phyloP scores from a whole-genome alignment of 2,888 invertebrate species.

The Carabus problematicus region DNA sequence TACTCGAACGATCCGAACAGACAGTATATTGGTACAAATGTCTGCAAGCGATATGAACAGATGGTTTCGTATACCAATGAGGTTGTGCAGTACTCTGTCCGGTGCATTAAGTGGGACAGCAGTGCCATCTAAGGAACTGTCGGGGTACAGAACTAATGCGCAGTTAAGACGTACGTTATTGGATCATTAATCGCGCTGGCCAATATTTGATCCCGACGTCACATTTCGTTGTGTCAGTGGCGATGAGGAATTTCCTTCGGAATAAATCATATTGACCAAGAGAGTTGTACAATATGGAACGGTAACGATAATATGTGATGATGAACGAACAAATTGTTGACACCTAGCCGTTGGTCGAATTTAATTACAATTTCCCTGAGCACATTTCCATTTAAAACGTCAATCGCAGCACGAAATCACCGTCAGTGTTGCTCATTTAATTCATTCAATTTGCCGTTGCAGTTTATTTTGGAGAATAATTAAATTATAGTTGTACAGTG shows the following conservation, averaged over 20 bases:
- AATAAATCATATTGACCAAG: too few relatives aligned
- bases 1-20: too few relatives aligned
- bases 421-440: too few relatives aligned
- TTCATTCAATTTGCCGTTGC: background rate
- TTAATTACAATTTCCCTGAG: too few relatives aligned
- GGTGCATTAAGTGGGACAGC: background rate
- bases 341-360: too few relatives aligned
- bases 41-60: too few relatives aligned
- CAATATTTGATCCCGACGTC: conserved; percentile 18
- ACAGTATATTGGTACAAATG: too few relatives aligned
- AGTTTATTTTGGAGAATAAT: background rate
- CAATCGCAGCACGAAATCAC: too few relatives aligned
- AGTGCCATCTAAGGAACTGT: background rate
- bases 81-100: conserved; percentile 1
- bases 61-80: conserved; percentile 5
- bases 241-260: background rate
- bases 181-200: conserved; percentile 16
- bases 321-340: too few relatives aligned
- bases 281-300: too few relatives aligned
- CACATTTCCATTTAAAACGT: too few relatives aligned
- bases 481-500: background rate
- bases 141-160: background rate
- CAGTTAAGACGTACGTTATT: conserved; percentile 18
- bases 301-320: too few relatives aligned
- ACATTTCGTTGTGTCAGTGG: background rate